Evolutionary conservation across 2,797 vertebrate genomes (phyloP).

Genomic region (Chelonia mydas): DNA sequence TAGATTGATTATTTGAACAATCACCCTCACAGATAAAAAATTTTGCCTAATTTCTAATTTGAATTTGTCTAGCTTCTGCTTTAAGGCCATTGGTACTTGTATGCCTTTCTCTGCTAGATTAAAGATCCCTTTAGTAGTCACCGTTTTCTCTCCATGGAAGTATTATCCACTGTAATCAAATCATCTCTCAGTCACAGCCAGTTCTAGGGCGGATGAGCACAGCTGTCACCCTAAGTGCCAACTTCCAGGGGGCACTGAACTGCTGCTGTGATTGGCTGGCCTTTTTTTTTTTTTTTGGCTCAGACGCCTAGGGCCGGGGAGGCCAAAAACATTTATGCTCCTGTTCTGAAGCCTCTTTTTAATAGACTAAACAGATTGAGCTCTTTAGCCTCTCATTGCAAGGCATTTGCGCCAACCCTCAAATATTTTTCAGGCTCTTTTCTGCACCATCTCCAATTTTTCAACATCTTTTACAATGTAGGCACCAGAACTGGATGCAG

Average conservation of each 20-base stretch:
- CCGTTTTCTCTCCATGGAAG: neutral
- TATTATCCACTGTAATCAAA: neutral
- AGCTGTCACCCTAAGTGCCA: too few relatives aligned
- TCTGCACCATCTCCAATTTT: neutral
- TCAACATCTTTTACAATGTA: neutral
- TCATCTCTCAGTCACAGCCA: neutral
- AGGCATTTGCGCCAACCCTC: neutral
- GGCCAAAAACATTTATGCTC: too few relatives aligned
- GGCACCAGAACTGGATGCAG: neutral
- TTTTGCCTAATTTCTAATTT: neutral
- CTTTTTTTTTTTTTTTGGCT: too few relatives aligned
- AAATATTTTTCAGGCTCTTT: neutral
- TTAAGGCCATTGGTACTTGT: neutral
- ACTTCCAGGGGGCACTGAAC: too few relatives aligned
- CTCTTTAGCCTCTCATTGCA: neutral
- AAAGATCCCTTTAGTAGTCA: neutral
- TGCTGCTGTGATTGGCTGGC: too few relatives aligned
- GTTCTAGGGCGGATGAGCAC: too few relatives aligned
- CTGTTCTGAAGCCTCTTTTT: neutral
- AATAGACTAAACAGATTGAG: neutral
- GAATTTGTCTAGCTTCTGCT: neutral
- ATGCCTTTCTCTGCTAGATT: neutral
- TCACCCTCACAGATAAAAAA: neutral
- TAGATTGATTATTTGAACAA: neutral
- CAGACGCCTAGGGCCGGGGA: too few relatives aligned